Evolutionary conservation across 2,888 invertebrate genomes (phyloP), one percentile per base, ranked within the genome.

Genomic region (Ditylenchus weischeri): DNA sequence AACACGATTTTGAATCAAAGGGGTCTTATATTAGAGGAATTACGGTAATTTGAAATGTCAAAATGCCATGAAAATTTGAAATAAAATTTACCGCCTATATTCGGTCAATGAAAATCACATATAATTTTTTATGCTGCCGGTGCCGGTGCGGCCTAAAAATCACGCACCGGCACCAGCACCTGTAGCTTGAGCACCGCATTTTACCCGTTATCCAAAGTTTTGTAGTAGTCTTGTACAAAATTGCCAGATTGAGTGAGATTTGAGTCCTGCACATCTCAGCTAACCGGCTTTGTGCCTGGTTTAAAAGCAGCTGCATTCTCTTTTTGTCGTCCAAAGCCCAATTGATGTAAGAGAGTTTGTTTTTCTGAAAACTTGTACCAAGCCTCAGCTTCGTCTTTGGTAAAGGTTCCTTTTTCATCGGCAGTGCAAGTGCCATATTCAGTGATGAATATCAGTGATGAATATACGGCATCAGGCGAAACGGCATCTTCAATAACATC

Each of bases 361-460:
- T 59, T 13, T 43, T 68, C 69, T 19, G 59, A 18, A 35, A 69
- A 69, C 13, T 15, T n/a, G 58, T 59, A 68, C 68, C 68, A 68
- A 7, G 19, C 50, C 13, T 62, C 11, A 10, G 62, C 19, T 15
- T 57, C 57, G 11, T 11, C n/a, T 10, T 23, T 23, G 54, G 51
- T 68, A 7, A 70, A 35, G 13, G 21, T 21, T 36, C 68, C 68
- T 35, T 36, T 35, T 35, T 71, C 69, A 36, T 35, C 36, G 4
- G 72, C 68, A 23, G 66, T 29, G 48, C 47, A 48, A 10, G 72
- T 72, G 15, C 69, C 69, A 23, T 69, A 69, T 48, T 69, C 69
- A 13, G 69, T 69, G 19, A 72, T 59, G 57, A 69, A 69, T 43
- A 69, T 38, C n/a, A n/a, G n/a, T n/a, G n/a, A n/a, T n/a, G n/a